phyloP scores from a whole-genome alignment of 1,140 invertebrate species.

The Meloidogyne chitwoodi region DNA sequence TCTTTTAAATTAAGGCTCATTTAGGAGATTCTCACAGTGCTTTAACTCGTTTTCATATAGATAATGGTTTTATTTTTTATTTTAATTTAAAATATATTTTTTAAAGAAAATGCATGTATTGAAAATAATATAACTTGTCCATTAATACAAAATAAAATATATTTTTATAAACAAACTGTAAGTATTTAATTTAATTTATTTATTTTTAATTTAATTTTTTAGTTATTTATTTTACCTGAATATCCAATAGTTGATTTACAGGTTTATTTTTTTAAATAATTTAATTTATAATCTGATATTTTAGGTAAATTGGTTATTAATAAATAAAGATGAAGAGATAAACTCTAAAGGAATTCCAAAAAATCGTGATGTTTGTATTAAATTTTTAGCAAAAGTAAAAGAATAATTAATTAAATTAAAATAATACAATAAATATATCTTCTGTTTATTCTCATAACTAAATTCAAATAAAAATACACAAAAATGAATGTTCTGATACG shows the following conservation, averaged over 20 bases:
- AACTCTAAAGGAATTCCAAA: conserved; percentile 3
- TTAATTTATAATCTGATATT: conserved; percentile 1
- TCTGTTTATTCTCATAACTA: too few species aligned
- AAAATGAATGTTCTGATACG: not conserved
- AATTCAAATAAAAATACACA: not conserved
- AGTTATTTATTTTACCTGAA: not conserved
- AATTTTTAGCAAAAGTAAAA: conserved; percentile 29
- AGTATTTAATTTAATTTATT: not conserved
- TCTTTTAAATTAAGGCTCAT: conserved; percentile 20
- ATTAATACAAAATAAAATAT: conserved; percentile 32
- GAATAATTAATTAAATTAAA: conserved; percentile 9
- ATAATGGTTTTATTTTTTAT: conserved; percentile 12
- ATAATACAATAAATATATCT: not conserved
- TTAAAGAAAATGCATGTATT: conserved; percentile 28
- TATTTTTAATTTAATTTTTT: not conserved
- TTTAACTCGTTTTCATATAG: conserved; percentile 32
- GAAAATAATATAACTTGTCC: conserved; percentile 38
- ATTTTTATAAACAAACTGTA: conserved; percentile 39
- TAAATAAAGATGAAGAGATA: not conserved
- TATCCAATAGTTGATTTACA: conserved; percentile 8
- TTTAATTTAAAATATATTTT: not conserved
- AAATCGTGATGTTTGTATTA: conserved; percentile 22
- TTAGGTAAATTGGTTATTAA: conserved; percentile 28
- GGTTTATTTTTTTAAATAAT: not conserved
- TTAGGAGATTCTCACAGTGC: conserved; percentile 31